phyloP scores from a whole-genome alignment of 2,797 vertebrate genomes.

The Discoglossus pictus region DNA sequence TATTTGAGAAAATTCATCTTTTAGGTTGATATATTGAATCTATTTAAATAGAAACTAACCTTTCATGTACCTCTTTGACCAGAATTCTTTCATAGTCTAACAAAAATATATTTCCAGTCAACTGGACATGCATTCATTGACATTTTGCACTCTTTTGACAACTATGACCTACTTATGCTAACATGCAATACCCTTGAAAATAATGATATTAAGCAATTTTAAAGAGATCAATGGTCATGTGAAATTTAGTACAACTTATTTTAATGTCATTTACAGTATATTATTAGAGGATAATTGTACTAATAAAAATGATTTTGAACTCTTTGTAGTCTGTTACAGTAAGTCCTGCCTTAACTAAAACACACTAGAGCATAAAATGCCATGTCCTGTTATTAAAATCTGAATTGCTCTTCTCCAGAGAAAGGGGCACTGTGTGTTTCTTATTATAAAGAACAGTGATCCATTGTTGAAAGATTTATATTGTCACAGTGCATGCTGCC shows the following conservation, averaged over 20 bases:
- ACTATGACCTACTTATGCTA: neutral
- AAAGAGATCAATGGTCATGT: slow-evolving; percentile 2
- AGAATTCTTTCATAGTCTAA: too few relatives aligned
- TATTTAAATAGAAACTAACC: too few relatives aligned
- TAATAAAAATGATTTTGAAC: neutral
- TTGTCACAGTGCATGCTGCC: neutral
- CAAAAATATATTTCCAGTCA: too few relatives aligned
- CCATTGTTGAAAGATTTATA: slow-evolving; percentile 9
- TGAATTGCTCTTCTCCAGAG: neutral
- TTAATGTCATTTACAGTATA: slow-evolving; percentile 11
- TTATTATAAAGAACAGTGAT: slow-evolving; percentile 14
- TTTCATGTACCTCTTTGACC: too few relatives aligned
- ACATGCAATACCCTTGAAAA: neutral
- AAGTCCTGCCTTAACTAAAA: neutral
- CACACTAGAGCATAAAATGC: neutral
- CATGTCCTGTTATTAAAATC: slow-evolving; percentile 13
- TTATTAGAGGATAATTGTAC: slow-evolving; percentile 11
- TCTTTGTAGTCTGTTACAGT: neutral
- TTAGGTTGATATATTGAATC: too few relatives aligned
- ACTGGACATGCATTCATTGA: too few relatives aligned
- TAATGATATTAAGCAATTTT: slow-evolving; percentile 3
- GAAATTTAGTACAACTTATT: neutral
- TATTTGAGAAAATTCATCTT: too few relatives aligned
- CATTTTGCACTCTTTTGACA: too few relatives aligned
- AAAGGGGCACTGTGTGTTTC: slow-evolving; percentile 9